Evolutionary conservation across 1,140 invertebrate genomes (phyloP).

Genomic region (Daktulosphaira vitifoliae): DNA sequence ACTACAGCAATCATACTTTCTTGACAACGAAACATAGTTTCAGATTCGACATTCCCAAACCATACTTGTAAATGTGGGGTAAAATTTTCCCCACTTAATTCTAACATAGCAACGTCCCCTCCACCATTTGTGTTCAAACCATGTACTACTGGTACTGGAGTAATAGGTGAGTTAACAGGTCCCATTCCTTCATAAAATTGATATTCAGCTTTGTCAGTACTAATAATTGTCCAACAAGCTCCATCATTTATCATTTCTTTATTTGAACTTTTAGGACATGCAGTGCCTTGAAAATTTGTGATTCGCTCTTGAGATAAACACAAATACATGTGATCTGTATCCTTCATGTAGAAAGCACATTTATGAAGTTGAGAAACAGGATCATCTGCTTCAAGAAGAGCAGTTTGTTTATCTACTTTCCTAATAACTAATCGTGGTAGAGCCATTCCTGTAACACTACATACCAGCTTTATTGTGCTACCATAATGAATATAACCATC

Average conservation of each 20-base stretch:
- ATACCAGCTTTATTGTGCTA: constrained; percentile 94
- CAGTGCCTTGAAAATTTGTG: constrained; percentile 97
- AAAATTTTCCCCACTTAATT: constrained; percentile 94
- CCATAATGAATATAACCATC: constrained; percentile 99
- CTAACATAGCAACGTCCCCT: constrained; percentile 94
- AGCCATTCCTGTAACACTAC: constrained; percentile 97
- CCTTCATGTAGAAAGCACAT: constrained; percentile 99
- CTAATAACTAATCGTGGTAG: constrained; percentile 91
- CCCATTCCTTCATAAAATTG: constrained; percentile 99
- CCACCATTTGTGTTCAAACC: constrained; percentile 93
- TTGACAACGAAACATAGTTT: constrained; percentile 83
- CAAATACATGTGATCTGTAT: constrained; percentile 97
- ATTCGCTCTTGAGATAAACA: constrained; percentile 97
- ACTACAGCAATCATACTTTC: constrained; percentile 89
- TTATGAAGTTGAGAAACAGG: constrained; percentile 98
- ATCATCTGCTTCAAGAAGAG: constrained; percentile 93
- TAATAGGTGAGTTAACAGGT: constrained; percentile 87
- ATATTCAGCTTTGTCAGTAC: constrained; percentile 98
- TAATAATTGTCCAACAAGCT: constrained; percentile 99
- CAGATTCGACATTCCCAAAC: constrained; percentile 97
- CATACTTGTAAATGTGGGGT: constrained; percentile 94
- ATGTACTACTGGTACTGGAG: constrained; percentile 91
- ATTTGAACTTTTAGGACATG: constrained; percentile 93
- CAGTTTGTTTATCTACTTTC: constrained; percentile 99
- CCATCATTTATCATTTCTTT: constrained; percentile 99